These are phyloP conservation scores for Sinohyriopsis cumingii DNA, from an alignment of 2,888 invertebrate species.

Conservation along the genomic window DNA sequence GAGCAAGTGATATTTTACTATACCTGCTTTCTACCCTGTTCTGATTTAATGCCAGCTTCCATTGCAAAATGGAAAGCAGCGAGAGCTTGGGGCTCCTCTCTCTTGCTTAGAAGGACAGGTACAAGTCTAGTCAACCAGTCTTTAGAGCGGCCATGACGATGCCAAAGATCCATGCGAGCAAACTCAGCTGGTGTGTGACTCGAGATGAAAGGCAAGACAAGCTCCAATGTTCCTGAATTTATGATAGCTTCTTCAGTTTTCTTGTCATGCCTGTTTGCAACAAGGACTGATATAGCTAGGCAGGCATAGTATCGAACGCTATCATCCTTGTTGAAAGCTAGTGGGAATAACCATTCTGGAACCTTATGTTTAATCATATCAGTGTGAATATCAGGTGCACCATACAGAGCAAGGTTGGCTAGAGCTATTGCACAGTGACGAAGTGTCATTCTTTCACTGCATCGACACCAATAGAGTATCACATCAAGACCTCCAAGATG, in stretches of 20 bases:
- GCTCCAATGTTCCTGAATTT: conserved; percentile 95
- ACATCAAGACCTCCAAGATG: conserved; percentile 93
- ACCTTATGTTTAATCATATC: conserved; percentile 90
- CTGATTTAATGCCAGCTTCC: conserved; percentile 97
- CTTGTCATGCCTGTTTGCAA: conserved; percentile 97
- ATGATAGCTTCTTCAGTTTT: conserved; percentile 97
- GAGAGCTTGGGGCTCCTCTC: conserved; percentile 95
- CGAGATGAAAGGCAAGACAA: conserved; percentile 97
- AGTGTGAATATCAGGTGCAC: conserved; percentile 96
- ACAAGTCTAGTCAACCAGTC: conserved; percentile 94
- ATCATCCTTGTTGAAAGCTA: conserved; percentile 97
- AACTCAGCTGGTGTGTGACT: conserved; percentile 96
- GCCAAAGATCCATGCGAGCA: conserved; percentile 83
- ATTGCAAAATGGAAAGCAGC: conserved; percentile 99
- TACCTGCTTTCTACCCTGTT: conserved; percentile 63
- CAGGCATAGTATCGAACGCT: conserved; percentile 91
- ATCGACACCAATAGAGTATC: conserved; percentile 92
- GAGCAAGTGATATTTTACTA: background rate
- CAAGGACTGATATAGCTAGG: conserved; percentile 95
- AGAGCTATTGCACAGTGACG: conserved; percentile 97
- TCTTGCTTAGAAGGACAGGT: conserved; percentile 92
- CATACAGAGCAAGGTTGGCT: conserved; percentile 96
- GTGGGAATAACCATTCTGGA: conserved; percentile 92
- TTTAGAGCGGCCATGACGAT: conserved; percentile 96
- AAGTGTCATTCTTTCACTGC: conserved; percentile 88